Conservation (phyloP, 1,140 invertebrate genomes). For the Papilio polyxenes region DNA sequence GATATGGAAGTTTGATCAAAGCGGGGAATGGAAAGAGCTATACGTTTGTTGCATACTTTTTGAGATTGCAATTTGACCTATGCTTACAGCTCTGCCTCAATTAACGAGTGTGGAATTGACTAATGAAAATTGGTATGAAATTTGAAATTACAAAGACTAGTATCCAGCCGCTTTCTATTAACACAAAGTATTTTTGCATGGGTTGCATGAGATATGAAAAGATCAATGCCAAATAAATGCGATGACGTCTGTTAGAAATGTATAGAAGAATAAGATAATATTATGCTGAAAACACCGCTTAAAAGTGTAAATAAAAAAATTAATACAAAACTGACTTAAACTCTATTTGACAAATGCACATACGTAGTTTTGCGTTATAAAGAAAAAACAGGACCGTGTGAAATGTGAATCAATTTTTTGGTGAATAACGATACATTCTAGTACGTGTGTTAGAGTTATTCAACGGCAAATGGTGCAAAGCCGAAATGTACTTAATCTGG, state of each 20-base stretch:
- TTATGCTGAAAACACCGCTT: too few relatives aligned
- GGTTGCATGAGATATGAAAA: too few relatives aligned
- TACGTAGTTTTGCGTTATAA: not conserved
- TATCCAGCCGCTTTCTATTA: not conserved
- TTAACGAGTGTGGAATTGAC: constrained; percentile 8
- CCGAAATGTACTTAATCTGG: constrained; percentile 28
- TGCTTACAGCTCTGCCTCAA: not conserved
- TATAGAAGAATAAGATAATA: too few relatives aligned
- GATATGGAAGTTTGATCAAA: constrained; percentile 35
- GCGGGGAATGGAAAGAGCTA: constrained; percentile 20
- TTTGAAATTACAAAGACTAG: not conserved
- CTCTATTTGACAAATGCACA: too few relatives aligned
- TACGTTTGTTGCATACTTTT: constrained; percentile 25
- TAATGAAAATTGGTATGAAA: not conserved
- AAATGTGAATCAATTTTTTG: not conserved
- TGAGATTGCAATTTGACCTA: constrained; percentile 24
- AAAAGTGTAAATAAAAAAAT: too few relatives aligned
- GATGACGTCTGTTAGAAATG: too few relatives aligned
- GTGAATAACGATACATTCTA: not conserved
- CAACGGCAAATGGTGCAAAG: constrained; percentile 18
- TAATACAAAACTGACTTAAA: too few relatives aligned
- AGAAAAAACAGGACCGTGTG: not conserved
- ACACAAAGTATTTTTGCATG: not conserved
- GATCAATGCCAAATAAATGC: too few relatives aligned
- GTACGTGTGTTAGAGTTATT: not conserved